Evolutionary conservation across 2,797 vertebrate genomes (phyloP).

Genomic region (Geotrypetes seraphini): DNA sequence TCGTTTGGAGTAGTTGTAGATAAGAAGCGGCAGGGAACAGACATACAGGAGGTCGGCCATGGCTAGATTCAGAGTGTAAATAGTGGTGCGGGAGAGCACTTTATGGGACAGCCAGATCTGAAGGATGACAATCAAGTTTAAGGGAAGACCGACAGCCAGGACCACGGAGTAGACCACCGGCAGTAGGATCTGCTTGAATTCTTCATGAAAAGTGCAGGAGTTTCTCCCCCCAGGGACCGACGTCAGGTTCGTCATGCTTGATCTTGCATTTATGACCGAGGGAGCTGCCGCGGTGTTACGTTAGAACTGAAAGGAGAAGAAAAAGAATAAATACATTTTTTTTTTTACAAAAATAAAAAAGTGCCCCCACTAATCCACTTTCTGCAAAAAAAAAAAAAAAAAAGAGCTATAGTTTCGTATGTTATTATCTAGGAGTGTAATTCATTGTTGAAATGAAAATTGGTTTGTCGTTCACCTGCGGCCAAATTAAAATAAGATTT

Average conservation of each 20-base stretch:
- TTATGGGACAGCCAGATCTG: slow-evolving; percentile 69
- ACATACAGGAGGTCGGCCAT: slow-evolving; percentile 82
- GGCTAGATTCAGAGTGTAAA: slow-evolving; percentile 91
- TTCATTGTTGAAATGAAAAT: no score
- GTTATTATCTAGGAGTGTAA: no score
- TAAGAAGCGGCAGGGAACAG: slow-evolving; percentile 84
- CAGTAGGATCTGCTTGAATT: slow-evolving; percentile 84
- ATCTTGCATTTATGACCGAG: neutral
- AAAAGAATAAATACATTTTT: no score
- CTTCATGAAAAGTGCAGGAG: slow-evolving; percentile 79
- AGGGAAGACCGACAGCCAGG: slow-evolving; percentile 68
- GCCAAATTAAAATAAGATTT: no score
- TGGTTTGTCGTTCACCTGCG: no score
- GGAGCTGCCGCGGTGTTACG: slow-evolving; percentile 1
- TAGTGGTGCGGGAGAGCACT: slow-evolving; percentile 63
- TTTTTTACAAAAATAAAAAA: neutral
- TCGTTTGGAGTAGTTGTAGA: slow-evolving; percentile 85
- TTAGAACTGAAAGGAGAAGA: neutral
- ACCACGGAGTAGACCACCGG: slow-evolving; percentile 76
- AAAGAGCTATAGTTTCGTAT: no score
- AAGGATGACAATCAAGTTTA: slow-evolving; percentile 75
- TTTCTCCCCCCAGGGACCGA: neutral
- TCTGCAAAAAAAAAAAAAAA: no score
- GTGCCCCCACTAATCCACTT: no score
- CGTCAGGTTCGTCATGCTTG: slow-evolving; percentile 37